Evolutionary conservation across 2,888 invertebrate genomes (phyloP), one percentile per base, ranked within the genome.

Genomic region (Tillus elongatus): DNA sequence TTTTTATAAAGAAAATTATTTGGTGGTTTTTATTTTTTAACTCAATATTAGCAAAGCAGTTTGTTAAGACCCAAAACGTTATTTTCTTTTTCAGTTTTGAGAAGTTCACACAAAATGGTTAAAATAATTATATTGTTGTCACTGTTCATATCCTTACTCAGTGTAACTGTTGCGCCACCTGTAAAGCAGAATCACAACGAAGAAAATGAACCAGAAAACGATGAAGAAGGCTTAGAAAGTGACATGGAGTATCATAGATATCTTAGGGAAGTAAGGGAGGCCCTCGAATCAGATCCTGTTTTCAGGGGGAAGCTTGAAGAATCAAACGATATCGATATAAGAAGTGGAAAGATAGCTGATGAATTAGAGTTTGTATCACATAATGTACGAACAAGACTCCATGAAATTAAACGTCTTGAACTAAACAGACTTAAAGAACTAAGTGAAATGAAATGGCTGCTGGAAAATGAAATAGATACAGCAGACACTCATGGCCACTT

Each of bases 351-450:
- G 61, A 89, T 95, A 47, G 89, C 93, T 0, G 75, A 82, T 42
- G 84, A 92, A 55, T 65, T 95, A 36, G 85, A 90, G 52, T 83
- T 82, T 57, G 90, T 91, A 0, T 79, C 77, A 57, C 90, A 90
- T 58, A 76, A 84, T 51, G 78, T 93, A 1, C 74, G 93, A 46
- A 77, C 82, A 0, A 79, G 81, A 58, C 66, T 95, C 41, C 92
- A 95, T 57, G 93, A 95, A 67, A 73, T 92, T 30, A 95, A 93
- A 61, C 72, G 93, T 19, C 72, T 77, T 4, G 93, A 93, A 66
- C 56, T 93, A 36, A 79, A 83, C 24, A 72, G 93, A 47, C 68
- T 93, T 15, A 74, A 83, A 9, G 75, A 79, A 40, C 64, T 86
- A 31, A 82, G 9, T 13, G 10, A 32, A 13, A 46, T 78, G 30